Evolutionary conservation across 2,888 invertebrate species (phyloP), one percentile per base, ranked within the genome.

Genomic region (Oegoconia quadripuncta): DNA sequence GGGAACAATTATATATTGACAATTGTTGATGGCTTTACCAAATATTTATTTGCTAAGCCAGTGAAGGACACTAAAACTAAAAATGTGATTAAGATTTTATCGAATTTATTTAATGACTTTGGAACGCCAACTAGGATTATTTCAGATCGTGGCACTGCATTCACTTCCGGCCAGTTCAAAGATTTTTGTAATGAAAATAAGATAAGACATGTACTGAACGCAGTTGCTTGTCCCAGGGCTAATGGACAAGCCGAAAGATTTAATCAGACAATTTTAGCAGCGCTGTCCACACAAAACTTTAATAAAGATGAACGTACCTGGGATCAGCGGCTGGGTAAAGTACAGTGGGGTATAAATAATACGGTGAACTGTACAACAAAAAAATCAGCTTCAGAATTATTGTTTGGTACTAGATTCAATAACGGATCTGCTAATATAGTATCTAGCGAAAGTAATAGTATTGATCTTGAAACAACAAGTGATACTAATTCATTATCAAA

Each of bases 21-120:
- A 2, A 12, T 48, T 1, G 32, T 50, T 2, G 47, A 50, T 17
- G 27, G 33, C 0, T 50, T 50, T 15, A 46, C 48, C 0, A 52
- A 50, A 30, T 52, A 30, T 15, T 17, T 44, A 0, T 39, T 34
- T 33, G 31, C 45, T 3, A 46, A 27, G 5, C 32, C 54, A 1
- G 48, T 48, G 1, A 30, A 34, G 11, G 39, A 34, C 14, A 41
- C 38, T 1, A 46, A 41, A 25, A 14, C 46, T 6, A 2, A 9
- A 9, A 33, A 26, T 1, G 37, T 29, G 3, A 29, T 36, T 6
- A 17, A 14, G 12, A 29, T 23, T 3, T 3, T 36, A 7, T 20
- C 20, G 4, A 14, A 36, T 3, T 12, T 28, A 14, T n/a, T 36
- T 3, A 20, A 29, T 6, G 20, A 20, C 9, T 32, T 37, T 32